Conservation (phyloP, 1,140 invertebrate species). For the Drosophila elegans region DNA sequence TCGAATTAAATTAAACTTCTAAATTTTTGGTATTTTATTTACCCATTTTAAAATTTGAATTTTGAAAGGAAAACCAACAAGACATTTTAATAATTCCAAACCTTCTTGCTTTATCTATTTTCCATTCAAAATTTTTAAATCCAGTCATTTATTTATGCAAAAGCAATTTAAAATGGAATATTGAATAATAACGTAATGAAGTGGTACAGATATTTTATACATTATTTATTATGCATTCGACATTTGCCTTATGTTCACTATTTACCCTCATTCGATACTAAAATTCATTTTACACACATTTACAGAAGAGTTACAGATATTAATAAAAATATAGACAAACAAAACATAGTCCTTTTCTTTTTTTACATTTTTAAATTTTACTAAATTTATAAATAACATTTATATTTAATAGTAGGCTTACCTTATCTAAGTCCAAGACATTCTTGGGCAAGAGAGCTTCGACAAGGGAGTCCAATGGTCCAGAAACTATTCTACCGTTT, state of each 20-base stretch:
- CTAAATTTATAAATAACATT: too few species aligned
- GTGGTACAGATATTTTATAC: background rate
- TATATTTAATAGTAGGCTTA: conserved; percentile 14
- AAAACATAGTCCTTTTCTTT: too few species aligned
- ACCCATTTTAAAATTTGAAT: background rate
- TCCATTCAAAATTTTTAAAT: background rate
- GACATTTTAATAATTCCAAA: too few species aligned
- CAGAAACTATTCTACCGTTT: conserved; percentile 82
- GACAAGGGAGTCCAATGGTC: conserved; percentile 74
- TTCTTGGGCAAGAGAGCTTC: conserved; percentile 77
- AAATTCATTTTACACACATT: too few species aligned
- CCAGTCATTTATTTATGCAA: background rate
- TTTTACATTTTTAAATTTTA: too few species aligned
- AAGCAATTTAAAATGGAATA: background rate
- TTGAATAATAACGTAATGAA: too few species aligned
- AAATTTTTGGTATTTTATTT: background rate
- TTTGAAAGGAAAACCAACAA: too few species aligned
- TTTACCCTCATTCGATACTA: too few species aligned
- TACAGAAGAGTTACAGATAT: too few species aligned
- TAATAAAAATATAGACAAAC: too few species aligned
- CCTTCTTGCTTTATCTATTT: background rate
- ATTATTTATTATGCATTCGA: background rate
- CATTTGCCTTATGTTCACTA: too few species aligned
- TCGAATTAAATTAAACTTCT: background rate
- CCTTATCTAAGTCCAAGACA: conserved; percentile 79